Evolutionary conservation across 2,888 invertebrate species (phyloP).

Genomic region (Eucera pruinosa): DNA sequence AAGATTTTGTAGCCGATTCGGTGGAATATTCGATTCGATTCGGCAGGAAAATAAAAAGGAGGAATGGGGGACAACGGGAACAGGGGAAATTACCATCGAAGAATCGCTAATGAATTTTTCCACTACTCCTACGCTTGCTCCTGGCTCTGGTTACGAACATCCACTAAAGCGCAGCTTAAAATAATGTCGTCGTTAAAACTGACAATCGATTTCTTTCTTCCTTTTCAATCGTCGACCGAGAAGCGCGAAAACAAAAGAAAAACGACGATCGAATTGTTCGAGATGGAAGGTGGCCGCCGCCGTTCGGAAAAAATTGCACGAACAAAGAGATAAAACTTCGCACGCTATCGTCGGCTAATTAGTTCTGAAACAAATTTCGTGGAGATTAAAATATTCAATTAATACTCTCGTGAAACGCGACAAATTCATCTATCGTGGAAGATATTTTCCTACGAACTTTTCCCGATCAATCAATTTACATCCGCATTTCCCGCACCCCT

Average conservation of each 20-base stretch:
- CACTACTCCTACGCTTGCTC: not conserved
- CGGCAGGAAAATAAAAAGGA: not conserved
- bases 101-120: conserved; percentile 43
- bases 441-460: conserved; percentile 13
- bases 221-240: conserved; percentile 8
- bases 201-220: conserved; percentile 41
- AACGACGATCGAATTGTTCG: not conserved
- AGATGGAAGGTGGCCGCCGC: not conserved
- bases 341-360: conserved; percentile 36
- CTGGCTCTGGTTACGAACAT: conserved; percentile 2
- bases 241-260: conserved; percentile 18
- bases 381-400: conserved; percentile 49
- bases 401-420: conserved; percentile 15
- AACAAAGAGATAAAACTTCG: conserved; percentile 25
- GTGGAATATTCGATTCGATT: conserved; percentile 30
- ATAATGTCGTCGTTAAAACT: conserved; percentile 40
- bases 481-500: not conserved
- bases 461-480: conserved; percentile 27
- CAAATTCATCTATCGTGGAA: not conserved
- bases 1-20: conserved; percentile 22
- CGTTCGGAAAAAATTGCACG: conserved; percentile 8
- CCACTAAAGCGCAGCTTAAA: conserved; percentile 28
- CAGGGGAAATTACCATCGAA: conserved; percentile 19
- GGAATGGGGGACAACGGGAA: not conserved
- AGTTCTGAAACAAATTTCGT: conserved; percentile 49